These are phyloP conservation scores for Atractosteus spatula DNA, from an alignment of 2,113 vertebrate species.

Conservation along the genomic window DNA sequence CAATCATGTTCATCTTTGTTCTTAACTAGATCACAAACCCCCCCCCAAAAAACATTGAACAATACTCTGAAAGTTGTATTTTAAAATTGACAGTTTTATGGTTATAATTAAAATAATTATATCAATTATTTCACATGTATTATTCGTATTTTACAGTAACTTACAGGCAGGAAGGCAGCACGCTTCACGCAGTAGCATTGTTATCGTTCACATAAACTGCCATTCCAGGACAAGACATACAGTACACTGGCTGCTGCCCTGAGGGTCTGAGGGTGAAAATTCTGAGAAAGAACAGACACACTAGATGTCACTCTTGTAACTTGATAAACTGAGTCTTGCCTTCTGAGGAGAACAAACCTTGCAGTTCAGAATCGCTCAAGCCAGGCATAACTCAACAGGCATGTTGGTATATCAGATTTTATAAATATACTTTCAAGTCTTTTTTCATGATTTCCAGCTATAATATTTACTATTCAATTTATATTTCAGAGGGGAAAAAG, in stretches of 20 bases:
- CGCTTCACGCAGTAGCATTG: not conserved
- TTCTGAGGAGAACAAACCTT: not conserved
- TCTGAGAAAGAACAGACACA: constrained; percentile 43
- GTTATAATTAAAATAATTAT: constrained; percentile 23
- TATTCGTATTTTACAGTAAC: constrained; percentile 12
- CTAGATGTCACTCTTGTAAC: constrained; percentile 75
- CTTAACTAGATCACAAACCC: constrained; percentile 24
- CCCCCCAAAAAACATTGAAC: constrained; percentile 5
- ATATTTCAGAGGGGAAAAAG: no score
- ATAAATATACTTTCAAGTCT: not conserved
- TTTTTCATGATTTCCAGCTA: no score
- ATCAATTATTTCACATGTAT: constrained; percentile 15
- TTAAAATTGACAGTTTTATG: constrained; percentile 7
- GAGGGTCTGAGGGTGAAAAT: not conserved
- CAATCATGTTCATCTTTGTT: constrained; percentile 14
- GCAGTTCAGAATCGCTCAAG: not conserved
- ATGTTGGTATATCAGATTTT: not conserved
- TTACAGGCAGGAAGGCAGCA: not conserved
- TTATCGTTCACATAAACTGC: not conserved
- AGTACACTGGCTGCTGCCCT: not conserved
- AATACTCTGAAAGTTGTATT: constrained; percentile 4
- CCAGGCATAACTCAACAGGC: not conserved
- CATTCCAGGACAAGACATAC: not conserved
- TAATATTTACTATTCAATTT: no score
- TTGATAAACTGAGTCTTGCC: constrained; percentile 28